Conservation (phyloP, 2,113 vertebrate genomes). For the Centrocercus urophasianus region DNA sequence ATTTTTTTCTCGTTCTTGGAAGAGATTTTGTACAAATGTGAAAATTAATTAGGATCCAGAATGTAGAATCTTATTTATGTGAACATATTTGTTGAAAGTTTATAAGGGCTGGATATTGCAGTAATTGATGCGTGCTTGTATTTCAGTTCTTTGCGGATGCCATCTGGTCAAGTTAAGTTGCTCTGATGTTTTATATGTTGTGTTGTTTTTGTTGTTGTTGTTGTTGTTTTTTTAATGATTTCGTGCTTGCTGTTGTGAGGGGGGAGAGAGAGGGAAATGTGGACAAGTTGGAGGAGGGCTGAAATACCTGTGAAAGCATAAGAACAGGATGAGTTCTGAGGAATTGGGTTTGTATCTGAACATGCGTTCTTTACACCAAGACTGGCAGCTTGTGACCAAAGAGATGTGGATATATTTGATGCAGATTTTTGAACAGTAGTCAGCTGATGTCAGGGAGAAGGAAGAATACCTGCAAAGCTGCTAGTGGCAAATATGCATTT, state of each 20-base stretch:
- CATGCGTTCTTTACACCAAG: background rate
- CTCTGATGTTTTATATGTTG: conserved; percentile 23
- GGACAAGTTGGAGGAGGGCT: conserved; percentile 18
- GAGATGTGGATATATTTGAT: background rate
- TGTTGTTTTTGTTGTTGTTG: background rate
- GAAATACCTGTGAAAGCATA: background rate
- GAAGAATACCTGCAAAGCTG: conserved; percentile 1
- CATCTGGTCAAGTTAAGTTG: conserved; percentile 47
- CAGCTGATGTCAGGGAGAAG: background rate
- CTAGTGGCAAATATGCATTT: background rate
- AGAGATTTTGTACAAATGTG: conserved; percentile 32
- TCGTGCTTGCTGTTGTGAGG: background rate
- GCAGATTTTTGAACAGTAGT: background rate
- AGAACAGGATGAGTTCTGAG: background rate
- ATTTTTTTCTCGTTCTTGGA: background rate
- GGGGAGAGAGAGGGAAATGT: conserved; percentile 6
- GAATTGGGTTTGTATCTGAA: background rate
- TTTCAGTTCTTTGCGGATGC: conserved; percentile 39
- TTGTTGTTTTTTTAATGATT: background rate
- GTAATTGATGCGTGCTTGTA: conserved; percentile 40
- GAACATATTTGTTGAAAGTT: conserved; percentile 63
- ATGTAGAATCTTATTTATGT: conserved; percentile 38
- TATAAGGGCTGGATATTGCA: conserved; percentile 51
- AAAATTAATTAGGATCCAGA: conserved; percentile 57
- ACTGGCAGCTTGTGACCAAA: background rate